Percentiles rank a stretch among this genome's conserved stretches.
phyloP scores from a whole-genome alignment of 1,140 invertebrate genomes.

The Archivesica marissinica region DNA sequence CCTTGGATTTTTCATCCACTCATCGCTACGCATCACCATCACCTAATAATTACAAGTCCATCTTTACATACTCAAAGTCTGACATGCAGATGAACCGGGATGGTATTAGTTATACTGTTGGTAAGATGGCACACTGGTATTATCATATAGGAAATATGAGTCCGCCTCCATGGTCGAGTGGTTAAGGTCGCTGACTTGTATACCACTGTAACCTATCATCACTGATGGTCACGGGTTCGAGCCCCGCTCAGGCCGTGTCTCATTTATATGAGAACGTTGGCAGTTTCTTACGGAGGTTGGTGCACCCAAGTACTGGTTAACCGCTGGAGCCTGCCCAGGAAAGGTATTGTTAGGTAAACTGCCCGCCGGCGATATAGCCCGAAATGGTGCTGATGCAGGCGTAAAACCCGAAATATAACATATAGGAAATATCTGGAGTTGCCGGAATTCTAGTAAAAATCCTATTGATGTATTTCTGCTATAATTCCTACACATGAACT shows the following conservation, averaged over 20 bases:
- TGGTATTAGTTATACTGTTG: conserved; percentile 3
- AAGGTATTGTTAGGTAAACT: too few relatives aligned
- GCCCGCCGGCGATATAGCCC: too few relatives aligned
- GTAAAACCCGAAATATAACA: too few relatives aligned
- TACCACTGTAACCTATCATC: too few relatives aligned
- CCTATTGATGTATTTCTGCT: too few relatives aligned
- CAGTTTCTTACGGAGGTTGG: too few relatives aligned
- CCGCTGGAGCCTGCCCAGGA: too few relatives aligned
- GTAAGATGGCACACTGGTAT: background rate
- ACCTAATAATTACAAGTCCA: conserved; percentile 24
- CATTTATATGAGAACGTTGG: background rate
- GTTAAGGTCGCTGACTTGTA: background rate
- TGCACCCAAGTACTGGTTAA: too few relatives aligned
- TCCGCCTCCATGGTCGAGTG: background rate
- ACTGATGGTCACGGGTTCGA: background rate
- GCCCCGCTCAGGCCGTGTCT: background rate
- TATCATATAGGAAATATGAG: background rate
- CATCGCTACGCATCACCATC: background rate
- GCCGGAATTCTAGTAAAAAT: too few relatives aligned
- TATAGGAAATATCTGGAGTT: too few relatives aligned
- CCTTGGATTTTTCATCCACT: conserved; percentile 38
- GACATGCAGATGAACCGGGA: conserved; percentile 3
- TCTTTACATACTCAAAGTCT: conserved; percentile 7
- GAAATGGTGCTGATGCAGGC: too few relatives aligned
- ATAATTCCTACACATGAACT: too few relatives aligned